These are phyloP conservation scores for Meliscaeva auricollis DNA, from an alignment of 2,888 invertebrate species.

Conservation along the genomic window DNA sequence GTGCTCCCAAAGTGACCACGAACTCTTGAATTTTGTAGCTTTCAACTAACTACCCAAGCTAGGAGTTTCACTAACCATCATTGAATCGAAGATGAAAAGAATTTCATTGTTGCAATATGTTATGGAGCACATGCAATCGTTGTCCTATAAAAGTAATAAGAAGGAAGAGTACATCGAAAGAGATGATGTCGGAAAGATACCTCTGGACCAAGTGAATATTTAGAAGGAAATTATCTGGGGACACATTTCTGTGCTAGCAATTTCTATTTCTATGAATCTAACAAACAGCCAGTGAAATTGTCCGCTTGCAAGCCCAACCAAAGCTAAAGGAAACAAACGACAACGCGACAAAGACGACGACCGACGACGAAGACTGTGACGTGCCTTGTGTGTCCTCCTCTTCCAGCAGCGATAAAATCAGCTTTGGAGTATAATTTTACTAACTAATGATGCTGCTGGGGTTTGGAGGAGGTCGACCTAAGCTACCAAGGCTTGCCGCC, in stretches of 20 bases:
- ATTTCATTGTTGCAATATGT: constrained; percentile 56
- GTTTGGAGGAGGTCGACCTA: constrained; percentile 17
- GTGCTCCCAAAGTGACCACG: constrained; percentile 55
- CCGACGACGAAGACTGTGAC: not conserved
- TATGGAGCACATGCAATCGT: constrained; percentile 48
- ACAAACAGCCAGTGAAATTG: constrained; percentile 55
- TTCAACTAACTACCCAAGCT: too few species aligned
- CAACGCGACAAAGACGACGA: not conserved
- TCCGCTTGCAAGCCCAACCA: constrained; percentile 38
- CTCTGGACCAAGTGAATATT: constrained; percentile 43
- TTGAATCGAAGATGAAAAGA: constrained; percentile 23
- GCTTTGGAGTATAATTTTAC: constrained; percentile 66
- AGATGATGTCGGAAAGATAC: constrained; percentile 65
- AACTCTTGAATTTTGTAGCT: constrained; percentile 60
- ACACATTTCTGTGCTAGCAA: constrained; percentile 63
- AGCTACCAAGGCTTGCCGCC: constrained; percentile 55
- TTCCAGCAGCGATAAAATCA: constrained; percentile 46
- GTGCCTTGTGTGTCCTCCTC: constrained; percentile 49
- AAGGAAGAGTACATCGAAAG: constrained; percentile 28
- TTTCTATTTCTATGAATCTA: constrained; percentile 68
- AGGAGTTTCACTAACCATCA: constrained; percentile 43
- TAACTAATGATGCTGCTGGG: constrained; percentile 67
- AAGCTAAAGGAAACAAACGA: not conserved
- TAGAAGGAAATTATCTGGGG: constrained; percentile 62
- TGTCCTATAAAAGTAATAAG: not conserved